phyloP scores from a whole-genome alignment of 2,113 vertebrate genomes.

The Pandion haliaetus region DNA sequence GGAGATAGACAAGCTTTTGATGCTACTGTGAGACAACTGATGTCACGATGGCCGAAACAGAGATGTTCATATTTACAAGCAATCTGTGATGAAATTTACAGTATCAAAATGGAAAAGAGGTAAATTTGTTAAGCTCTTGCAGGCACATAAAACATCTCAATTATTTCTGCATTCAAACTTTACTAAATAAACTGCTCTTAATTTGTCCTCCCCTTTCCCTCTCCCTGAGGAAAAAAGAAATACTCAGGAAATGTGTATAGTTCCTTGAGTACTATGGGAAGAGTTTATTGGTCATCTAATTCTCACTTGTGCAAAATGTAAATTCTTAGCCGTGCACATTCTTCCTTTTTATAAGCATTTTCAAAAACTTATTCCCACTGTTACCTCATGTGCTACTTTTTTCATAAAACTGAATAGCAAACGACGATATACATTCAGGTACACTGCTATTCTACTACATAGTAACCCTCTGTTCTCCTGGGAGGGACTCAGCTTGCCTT shows the following conservation, averaged over 20 bases:
- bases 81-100: conserved; percentile 94
- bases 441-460: background rate
- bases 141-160: background rate
- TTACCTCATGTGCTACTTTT: background rate
- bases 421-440: background rate
- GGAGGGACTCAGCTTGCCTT: background rate
- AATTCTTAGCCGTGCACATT: background rate
- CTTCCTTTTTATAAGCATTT: background rate
- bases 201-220: background rate
- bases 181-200: background rate
- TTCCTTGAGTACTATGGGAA: background rate
- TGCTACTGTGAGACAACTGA: conserved; percentile 87
- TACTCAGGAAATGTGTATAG: background rate
- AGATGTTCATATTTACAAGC: conserved; percentile 85
- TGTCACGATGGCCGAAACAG: conserved; percentile 90
- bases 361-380: background rate
- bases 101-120: conserved; percentile 91
- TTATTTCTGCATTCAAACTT: background rate
- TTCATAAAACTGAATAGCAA: background rate
- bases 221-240: background rate
- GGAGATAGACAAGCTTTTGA: conserved; percentile 87
- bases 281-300: background rate
- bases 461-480: background rate
- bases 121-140: conserved; percentile 37
- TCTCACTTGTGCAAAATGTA: background rate